Base-by-base conservation (phyloP, 35 echinoderm and acorn worm species). In the Acanthaster planci region DNA sequence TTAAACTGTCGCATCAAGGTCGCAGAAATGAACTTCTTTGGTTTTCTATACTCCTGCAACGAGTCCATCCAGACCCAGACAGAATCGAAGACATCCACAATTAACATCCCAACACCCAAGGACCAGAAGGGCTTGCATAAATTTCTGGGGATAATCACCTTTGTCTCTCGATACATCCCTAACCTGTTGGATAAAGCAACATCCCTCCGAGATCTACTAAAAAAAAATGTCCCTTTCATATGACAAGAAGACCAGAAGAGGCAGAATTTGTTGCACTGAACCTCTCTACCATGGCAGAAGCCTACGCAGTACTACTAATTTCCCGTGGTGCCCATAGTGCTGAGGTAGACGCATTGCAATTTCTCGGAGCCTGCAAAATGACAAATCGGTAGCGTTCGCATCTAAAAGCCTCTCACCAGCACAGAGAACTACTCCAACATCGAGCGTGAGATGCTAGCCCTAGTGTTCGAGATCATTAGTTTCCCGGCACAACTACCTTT, bases 401-500 rank as follows among this genome's bases (percentile, higher is more conserved):
- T 91, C 89, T 5, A 88, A 92, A 77, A 87, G 52, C 29, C 90
- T 88, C 2, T 92, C 85, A 40, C 15, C 76, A 19, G 77, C 67
- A 38, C 84, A 92, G 39, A 19, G 51, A 32, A 80, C 87, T 92
- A 92, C 79, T 87, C 84, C 9, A 80, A 92, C 39, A 91, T 86
- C 18, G 90, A 92, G 53, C n/a, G 85, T 29, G 89, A 91, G 77
- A 64, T 31, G 9, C 84, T 91, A 8, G 89, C 89, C 14, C 55
- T 88, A 8, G 89, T 91, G 6, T 91, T 91, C 80, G 84, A 76
- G 21, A 80, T 86, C 36, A 87, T 40, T 37, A 52, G 84, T 80
- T 91, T 86, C 76, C 89, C n/a, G n/a, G n/a, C n/a, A 91, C 55
- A 91, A 72, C 51, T 87, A 91, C 30, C 72, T 87, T 17, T 91